Base-by-base conservation (phyloP, 2,113 vertebrate genomes). In the Sinocyclocheilus anophthalmus region DNA sequence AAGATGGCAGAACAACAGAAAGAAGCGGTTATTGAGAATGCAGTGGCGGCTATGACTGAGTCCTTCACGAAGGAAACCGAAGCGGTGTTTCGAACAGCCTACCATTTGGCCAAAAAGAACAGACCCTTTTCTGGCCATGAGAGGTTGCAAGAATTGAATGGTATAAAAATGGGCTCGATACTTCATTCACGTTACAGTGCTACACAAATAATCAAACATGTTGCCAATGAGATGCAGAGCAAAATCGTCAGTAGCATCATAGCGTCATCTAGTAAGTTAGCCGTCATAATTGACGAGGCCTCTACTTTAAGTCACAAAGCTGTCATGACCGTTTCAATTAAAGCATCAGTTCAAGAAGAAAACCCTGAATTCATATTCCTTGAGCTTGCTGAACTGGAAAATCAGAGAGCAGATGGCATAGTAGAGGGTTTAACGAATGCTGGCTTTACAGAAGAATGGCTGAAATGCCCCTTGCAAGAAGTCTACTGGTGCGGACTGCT, bases 361-460 rank as follows among this genome's bases (percentile, higher is more conserved):
- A 26, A 1, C 37, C 37, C 37, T 37, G 37, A 37, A 37, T 37
- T 37, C n/a, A n/a, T n/a, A n/a, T n/a, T n/a, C n/a, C n/a, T n/a
- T n/a, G 37, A 37, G 4, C 37, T 37, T 37, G 37, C 5, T 37
- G 42, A 42, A 45, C 9, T 45, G 9, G 10, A 45, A 45, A 45
- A 45, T 45, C 42, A 45, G 42, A 45, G 42, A 45, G 42, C 42
- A 45, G 42, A 45, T 45, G 10, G 9, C 42, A 45, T 45, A 45
- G 42, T 10, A 45, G 42, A 45, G 42, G 42, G 42, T 45, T 45
- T 70, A 70, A 20, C 16, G 18, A 70, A 39, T 70, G 33, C 30
- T 39, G 67, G 42, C 67, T 39, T 70, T 70, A 70, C 33, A 39
- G 33, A 70, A 70, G 67, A 70, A 37, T 70, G 33, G 69, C 69